Evolutionary conservation across 1,140 invertebrate species (phyloP), one percentile per base, ranked within the genome.

Genomic region (Drosophila arawakana): DNA sequence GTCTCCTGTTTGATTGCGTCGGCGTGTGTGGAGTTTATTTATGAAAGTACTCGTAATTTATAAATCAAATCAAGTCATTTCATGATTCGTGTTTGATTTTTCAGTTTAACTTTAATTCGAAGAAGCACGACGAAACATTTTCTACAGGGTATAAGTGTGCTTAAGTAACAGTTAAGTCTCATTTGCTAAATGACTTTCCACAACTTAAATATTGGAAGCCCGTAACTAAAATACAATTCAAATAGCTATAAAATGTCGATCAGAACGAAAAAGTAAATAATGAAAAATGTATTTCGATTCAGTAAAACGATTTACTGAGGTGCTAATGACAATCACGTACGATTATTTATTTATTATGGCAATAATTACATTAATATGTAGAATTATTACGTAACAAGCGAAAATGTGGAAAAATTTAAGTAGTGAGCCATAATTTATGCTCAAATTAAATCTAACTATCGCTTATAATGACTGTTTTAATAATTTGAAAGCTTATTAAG

Each of bases 311-410:
- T 63, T 62, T 34, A 11, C 8, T 49, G 15, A 66, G 43, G 63
- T 77, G 68, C 63, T 80, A 80, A 84, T 83, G 69, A 77, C 59
- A 74, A 62, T 62, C 65, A 81, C 75, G 63, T 55, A 71, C 70
- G 78, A 78, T 68, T 75, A 66, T 85, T 80, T 66, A 80, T 83
- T 71, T 66, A 37, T 35, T 39, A 44, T 43, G 52, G 46, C 21
- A 58, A 50, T 59, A 54, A 59, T 35, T 52, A 68, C 46, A 54
- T 54, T 43, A 37, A 49, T 66, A 60, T 74, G 25, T 63, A 65
- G 13, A 75, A 78, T 43, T 8, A 78, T 85, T 78, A 67, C 74
- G 54, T 70, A 84, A 81, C 46, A 55, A 75, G 52, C 66, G 70
- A 49, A 18, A 50, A 41, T 63, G 62, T 57, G 60, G 30, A 47